Base-by-base conservation (phyloP, 2,888 invertebrate genomes). In the Lysandra coridon region DNA sequence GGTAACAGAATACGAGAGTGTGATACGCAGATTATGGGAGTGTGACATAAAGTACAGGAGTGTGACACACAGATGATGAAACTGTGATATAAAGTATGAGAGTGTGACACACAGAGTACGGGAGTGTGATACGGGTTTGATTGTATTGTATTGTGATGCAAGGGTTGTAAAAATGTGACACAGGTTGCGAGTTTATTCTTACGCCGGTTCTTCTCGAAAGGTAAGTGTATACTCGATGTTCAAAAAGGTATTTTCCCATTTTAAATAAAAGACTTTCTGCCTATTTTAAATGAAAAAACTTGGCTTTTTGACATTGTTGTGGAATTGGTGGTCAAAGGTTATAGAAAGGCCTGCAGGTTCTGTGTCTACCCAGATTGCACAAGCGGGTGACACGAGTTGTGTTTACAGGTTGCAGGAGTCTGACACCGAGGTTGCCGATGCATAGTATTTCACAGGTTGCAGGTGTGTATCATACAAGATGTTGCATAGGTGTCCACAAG, bases 401-500 rank as follows among this genome's bases (percentile, higher is more conserved):
- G 10, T 73, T 30, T 30, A 5, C 5, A 33, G n/a, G 64, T 30
- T 64, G 64, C 23, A 23, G 64, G 64, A 23, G 23, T 12, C 12
- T 30, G 64, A 30, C 64, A 23, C 30, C 3, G 33, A 74, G 40
- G 73, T 40, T n/a, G 44, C 44, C 7, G 40, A 40, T n/a, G 73
- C 17, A 17, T 64, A 17, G 40, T 73, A 37, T 74, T 40, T n/a
- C 73, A 74, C n/a, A 74, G 40, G 44, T 74, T 40, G 44, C 74
- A 10, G n/a, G 40, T 23, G 44, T 74, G 40, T 69, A 14, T 33
- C 69, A 37, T 33, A 37, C 10, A 14, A 37, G 33, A 69, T 33
- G 14, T 69, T 69, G 69, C 69, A 69, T 69, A 33, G 33, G 40
- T 74, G 44, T 44, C 44, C 10, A 44, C 74, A 74, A 74, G 74